Conservation (phyloP, 2,888 invertebrate species). For the Luperina testacea region DNA sequence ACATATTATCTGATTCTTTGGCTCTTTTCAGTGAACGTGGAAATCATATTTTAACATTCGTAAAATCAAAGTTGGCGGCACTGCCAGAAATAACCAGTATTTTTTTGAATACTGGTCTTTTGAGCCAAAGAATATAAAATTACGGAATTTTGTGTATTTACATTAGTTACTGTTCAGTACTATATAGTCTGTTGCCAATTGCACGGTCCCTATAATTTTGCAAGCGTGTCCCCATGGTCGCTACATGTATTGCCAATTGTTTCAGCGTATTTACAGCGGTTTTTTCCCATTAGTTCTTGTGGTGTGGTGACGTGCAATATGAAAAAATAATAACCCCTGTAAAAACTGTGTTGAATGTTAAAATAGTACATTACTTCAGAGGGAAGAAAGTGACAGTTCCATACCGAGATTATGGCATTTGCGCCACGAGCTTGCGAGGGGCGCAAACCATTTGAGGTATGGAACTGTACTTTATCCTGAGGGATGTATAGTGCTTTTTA, state of each 20-base stretch:
- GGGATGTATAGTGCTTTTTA: too few relatives aligned
- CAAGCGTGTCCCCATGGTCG: slow-evolving; percentile 72
- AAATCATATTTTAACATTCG: background rate
- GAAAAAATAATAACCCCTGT: background rate
- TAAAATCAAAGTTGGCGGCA: slow-evolving; percentile 14
- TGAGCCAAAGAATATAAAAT: slow-evolving; percentile 43
- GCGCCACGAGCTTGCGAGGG: too few relatives aligned
- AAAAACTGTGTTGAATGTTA: background rate
- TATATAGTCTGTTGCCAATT: slow-evolving; percentile 64
- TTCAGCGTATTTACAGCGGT: slow-evolving; percentile 81
- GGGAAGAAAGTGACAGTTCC: too few relatives aligned
- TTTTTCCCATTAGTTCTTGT: slow-evolving; percentile 33
- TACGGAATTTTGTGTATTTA: slow-evolving; percentile 69
- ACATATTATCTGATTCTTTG: slow-evolving; percentile 36
- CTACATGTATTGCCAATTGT: slow-evolving; percentile 75
- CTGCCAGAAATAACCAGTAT: background rate
- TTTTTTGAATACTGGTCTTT: slow-evolving; percentile 16
- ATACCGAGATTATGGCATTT: too few relatives aligned
- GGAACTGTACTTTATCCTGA: too few relatives aligned
- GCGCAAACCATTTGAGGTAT: too few relatives aligned
- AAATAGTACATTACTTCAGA: too few relatives aligned
- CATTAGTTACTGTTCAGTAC: slow-evolving; percentile 54
- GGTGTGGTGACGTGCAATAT: slow-evolving; percentile 47
- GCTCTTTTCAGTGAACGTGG: slow-evolving; percentile 12
- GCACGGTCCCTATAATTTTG: slow-evolving; percentile 59